These are phyloP conservation scores for Cephus spinipes DNA, from an alignment of 2,888 invertebrate genomes.

Conservation along the genomic window DNA sequence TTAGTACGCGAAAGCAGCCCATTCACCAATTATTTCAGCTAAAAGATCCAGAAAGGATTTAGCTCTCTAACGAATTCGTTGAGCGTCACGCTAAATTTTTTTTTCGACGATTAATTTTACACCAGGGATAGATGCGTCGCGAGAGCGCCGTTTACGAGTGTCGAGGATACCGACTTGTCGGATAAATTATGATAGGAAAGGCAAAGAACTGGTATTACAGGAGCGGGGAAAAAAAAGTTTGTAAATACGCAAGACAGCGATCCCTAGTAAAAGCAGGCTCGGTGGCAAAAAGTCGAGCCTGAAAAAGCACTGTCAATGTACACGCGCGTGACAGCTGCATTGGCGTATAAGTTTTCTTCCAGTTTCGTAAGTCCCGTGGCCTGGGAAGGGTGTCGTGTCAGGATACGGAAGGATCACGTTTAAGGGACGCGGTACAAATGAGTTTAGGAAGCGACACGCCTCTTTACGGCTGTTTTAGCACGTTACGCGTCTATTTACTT, in stretches of 20 bases:
- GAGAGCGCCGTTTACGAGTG: not conserved
- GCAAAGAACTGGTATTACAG: not conserved
- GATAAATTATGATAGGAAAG: not conserved
- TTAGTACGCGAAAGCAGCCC: constrained; percentile 34
- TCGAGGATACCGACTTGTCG: not conserved
- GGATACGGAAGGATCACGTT: constrained; percentile 58
- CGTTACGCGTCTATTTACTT: constrained; percentile 45
- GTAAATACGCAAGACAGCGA: constrained; percentile 28
- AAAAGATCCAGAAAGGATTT: not conserved
- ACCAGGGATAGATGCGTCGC: not conserved
- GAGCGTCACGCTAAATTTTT: not conserved
- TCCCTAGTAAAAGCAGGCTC: not conserved
- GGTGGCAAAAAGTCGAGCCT: constrained; percentile 9
- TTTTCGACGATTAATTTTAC: not conserved
- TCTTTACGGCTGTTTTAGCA: constrained; percentile 51
- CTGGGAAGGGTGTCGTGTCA: constrained; percentile 12
- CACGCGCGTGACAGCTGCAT: constrained; percentile 32
- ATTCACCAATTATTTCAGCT: constrained; percentile 24
- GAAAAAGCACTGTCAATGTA: constrained; percentile 22
- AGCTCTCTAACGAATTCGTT: not conserved
- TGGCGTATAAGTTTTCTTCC: constrained; percentile 13
- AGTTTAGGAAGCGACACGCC: constrained; percentile 63
- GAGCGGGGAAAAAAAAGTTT: constrained; percentile 26
- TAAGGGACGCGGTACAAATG: constrained; percentile 53
- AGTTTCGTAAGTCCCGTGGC: constrained; percentile 9